Percentiles rank a stretch among this genome's conserved stretches.
Evolutionary conservation across 2,797 vertebrate species (phyloP).

Genomic region (Cyprinella venusta): DNA sequence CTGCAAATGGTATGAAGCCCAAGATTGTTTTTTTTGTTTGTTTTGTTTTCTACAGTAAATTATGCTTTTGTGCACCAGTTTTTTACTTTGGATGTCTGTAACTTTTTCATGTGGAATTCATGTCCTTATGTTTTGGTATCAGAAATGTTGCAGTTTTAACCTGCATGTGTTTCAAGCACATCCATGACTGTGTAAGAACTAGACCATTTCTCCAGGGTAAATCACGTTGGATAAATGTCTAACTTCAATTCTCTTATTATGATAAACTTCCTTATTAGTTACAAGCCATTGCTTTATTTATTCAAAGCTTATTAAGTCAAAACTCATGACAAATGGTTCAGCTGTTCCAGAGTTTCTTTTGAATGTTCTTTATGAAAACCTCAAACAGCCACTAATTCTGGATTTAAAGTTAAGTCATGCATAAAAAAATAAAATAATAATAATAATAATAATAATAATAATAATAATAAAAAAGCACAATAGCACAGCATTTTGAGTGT

Average conservation of each 20-base stretch:
- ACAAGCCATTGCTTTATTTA: constrained; percentile 22
- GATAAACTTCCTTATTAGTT: constrained; percentile 15
- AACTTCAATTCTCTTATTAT: constrained; percentile 8
- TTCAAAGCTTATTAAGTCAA: constrained; percentile 12
- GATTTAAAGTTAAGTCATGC: neutral
- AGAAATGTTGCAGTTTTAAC: neutral
- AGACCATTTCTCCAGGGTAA: neutral
- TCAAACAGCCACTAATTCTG: constrained; percentile 16
- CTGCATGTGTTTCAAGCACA: neutral
- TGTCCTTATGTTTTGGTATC: neutral
- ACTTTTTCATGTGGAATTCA: neutral
- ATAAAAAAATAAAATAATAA: neutral
- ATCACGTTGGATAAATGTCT: constrained; percentile 2
- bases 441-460: no score
- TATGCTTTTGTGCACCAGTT: neutral
- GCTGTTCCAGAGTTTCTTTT: neutral
- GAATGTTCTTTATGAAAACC: constrained; percentile 3
- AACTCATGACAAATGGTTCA: neutral
- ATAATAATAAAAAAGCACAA: constrained; percentile 1
- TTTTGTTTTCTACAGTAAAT: neutral
- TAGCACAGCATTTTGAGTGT: constrained; percentile 16
- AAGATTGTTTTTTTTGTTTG: neutral
- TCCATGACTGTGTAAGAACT: neutral
- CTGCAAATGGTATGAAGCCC: neutral
- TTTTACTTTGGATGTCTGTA: neutral